These are phyloP conservation scores for Pheucticus melanocephalus DNA, from an alignment of 2,113 vertebrate species.

Conservation along the genomic window DNA sequence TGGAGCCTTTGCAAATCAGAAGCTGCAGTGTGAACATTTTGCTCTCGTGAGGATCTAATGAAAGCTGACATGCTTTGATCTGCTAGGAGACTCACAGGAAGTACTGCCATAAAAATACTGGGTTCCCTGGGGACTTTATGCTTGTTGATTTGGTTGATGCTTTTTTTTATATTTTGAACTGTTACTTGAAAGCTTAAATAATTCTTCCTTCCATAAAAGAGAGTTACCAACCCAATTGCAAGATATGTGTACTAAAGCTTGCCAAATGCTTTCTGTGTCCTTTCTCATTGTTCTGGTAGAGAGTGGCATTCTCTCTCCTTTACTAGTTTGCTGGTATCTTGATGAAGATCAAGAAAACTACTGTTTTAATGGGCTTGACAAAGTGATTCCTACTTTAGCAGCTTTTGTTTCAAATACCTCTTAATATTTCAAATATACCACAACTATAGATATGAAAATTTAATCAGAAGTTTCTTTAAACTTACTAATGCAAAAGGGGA, in stretches of 20 bases:
- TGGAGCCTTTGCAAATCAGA: neutral
- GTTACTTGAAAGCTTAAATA: neutral
- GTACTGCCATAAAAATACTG: neutral
- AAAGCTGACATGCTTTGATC: neutral
- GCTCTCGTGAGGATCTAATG: neutral
- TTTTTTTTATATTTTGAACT: neutral
- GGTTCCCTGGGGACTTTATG: neutral
- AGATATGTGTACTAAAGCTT: neutral
- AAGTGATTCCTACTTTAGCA: neutral
- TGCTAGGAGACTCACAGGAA: neutral
- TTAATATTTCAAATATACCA: neutral
- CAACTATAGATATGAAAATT: neutral
- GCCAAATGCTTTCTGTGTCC: neutral
- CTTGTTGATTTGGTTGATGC: neutral
- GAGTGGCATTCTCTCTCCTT: neutral
- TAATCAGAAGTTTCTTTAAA: neutral
- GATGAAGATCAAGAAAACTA: neutral
- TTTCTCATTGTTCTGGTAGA: neutral
- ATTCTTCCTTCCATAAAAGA: neutral
- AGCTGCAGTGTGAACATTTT: neutral
- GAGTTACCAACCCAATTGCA: neutral
- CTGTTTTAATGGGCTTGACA: neutral
- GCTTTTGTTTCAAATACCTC: neutral
- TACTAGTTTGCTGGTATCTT: neutral
- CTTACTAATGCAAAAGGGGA: neutral